Percentiles rank a stretch among this genome's conserved stretches.
phyloP scores from a whole-genome alignment of 2,113 vertebrate genomes.

The Crotalus viridis region DNA sequence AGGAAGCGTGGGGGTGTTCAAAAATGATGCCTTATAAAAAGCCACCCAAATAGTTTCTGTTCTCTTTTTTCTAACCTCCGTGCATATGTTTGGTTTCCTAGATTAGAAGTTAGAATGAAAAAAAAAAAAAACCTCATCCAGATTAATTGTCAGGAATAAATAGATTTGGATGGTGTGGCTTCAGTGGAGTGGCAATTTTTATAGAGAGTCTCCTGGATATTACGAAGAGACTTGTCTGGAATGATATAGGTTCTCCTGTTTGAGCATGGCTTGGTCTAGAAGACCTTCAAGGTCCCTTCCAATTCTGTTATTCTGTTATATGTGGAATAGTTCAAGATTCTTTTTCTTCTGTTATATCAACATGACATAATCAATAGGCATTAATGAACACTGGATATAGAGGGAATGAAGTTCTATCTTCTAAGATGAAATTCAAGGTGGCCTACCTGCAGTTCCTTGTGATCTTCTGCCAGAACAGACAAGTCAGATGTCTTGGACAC shows the following conservation, averaged over 20 bases:
- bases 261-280: neutral
- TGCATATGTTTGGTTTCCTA: neutral
- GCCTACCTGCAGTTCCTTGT: neutral
- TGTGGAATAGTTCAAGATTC: neutral
- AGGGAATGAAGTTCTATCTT: neutral
- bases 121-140: neutral
- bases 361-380: neutral
- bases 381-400: neutral
- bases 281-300: neutral
- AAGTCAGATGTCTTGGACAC: neutral
- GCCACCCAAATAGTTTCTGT: neutral
- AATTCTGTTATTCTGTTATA: neutral
- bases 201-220: neutral
- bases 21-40: conserved; percentile 45
- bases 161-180: neutral
- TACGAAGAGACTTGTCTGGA: no score
- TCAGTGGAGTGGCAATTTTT: neutral
- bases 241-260: no score
- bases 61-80: neutral
- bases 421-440: neutral
- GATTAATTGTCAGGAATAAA: neutral
- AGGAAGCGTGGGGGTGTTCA: neutral
- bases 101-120: conserved; percentile 14
- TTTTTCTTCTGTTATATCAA: no score
- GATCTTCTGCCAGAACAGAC: neutral